Evolutionary conservation across 2,113 vertebrate genomes (phyloP).

Genomic region (Barnardius zonarius): DNA sequence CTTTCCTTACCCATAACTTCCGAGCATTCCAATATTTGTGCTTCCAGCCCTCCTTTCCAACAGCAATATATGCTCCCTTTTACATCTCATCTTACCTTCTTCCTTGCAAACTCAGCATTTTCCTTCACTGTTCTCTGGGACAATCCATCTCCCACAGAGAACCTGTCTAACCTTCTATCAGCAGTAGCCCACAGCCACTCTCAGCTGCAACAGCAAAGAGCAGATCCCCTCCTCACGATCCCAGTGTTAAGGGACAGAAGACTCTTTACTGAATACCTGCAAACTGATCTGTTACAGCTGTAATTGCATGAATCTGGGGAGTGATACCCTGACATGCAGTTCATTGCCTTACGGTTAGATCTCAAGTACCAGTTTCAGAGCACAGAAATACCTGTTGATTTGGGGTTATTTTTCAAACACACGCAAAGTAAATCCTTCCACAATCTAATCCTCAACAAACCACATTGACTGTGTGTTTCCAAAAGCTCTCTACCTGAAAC

Average conservation of each 20-base stretch:
- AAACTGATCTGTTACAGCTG: not conserved
- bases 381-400: not conserved
- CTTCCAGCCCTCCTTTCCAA: not conserved
- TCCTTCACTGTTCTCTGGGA: not conserved
- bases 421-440: not conserved
- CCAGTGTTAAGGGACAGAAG: not conserved
- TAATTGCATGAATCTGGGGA: not conserved
- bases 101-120: not conserved
- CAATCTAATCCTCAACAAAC: not conserved
- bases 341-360: not conserved
- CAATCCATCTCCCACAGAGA: not conserved
- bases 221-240: not conserved
- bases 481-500: not conserved
- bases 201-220: not conserved
- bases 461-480: not conserved
- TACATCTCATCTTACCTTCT: not conserved
- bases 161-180: not conserved
- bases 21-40: accelerated
- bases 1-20: not conserved
- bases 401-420: not conserved
- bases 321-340: not conserved
- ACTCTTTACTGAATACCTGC: not conserved
- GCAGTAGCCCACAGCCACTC: not conserved
- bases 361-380: not conserved
- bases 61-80: not conserved